Conservation (phyloP, 1,140 invertebrate genomes). For the Drosophila sproati region DNA sequence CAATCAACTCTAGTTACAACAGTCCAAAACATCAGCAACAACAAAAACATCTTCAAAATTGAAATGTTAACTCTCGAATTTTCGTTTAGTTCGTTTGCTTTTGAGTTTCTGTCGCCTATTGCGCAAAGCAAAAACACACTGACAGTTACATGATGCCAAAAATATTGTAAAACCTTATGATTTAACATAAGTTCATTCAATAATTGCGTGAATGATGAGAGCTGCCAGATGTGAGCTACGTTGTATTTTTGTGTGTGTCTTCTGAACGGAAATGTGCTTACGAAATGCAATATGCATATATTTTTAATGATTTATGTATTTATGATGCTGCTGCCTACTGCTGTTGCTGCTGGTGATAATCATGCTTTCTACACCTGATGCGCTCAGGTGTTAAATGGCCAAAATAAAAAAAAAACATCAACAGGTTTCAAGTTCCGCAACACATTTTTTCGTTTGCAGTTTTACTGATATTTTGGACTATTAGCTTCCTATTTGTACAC, state of each 20-base stretch:
- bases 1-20: conserved; percentile 58
- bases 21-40: conserved; percentile 14
- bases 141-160: conserved; percentile 74
- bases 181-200: conserved; percentile 77
- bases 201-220: conserved; percentile 65
- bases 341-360: conserved; percentile 41
- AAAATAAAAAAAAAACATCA: conserved; percentile 15
- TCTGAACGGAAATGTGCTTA: conserved; percentile 52
- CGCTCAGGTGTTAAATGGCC: conserved; percentile 74
- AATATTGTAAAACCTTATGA: conserved; percentile 66
- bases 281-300: conserved; percentile 72
- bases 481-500: conserved; percentile 77
- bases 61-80: conserved; percentile 67
- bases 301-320: conserved; percentile 28
- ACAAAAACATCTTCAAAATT: conserved; percentile 42
- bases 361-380: conserved; percentile 45
- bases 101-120: conserved; percentile 37
- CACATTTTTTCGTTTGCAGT: conserved; percentile 50
- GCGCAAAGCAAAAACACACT: conserved; percentile 53
- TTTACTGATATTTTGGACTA: conserved; percentile 67
- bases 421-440: conserved; percentile 65
- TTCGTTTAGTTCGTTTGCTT: conserved; percentile 41
- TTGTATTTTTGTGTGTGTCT: conserved; percentile 12
- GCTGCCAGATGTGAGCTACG: conserved; percentile 37
- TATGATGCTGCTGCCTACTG: conserved; percentile 25